Base-by-base conservation (phyloP, 2,797 vertebrate genomes). In the Oreochromis grahami region DNA sequence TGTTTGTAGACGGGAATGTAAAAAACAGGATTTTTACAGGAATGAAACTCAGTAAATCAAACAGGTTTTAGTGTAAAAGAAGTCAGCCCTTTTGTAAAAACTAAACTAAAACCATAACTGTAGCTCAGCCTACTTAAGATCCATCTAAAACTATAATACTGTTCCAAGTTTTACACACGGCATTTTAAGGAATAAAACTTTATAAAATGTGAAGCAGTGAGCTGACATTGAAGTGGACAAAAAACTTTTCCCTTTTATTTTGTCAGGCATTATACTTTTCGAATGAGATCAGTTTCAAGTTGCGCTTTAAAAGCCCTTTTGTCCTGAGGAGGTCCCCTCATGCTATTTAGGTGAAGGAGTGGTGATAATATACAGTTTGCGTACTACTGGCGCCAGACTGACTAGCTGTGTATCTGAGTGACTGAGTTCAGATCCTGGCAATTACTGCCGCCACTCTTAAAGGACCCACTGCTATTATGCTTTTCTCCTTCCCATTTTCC, bases 361-460 rank as follows among this genome's bases (percentile, higher is more conserved):
- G 97, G 97, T 97, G 97, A 97, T 98, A 98, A 98, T 98, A 97
- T 97, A 98, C 97, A 97, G 97, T 98, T 98, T 97, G 98, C 98
- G 97, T 97, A 95, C 97, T 93, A 93, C 98, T 98, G 98, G 98
- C 98, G 98, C 98, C 98, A 98, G 98, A 94, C 98, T 97, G 98
- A 97, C 93, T 96, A 93, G 95, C 96, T 97, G 97, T 96, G 97
- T 97, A 97, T 98, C 97, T 98, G 97, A 97, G 97, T 96, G 97
- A 97, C 95, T 96, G 96, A 96, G 96, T 96, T 96, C 94, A 97
- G 96, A 97, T 97, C 97, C 97, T 96, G 97, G 97, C 98, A 98
- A 97, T 98, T 98, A 97, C 97, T 97, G 97, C 96, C 92, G 96
- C 95, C 94, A 95, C 96, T 97, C 98, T 98, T 98, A 98, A 98